Evolutionary conservation across 2,113 vertebrate genomes (phyloP), one percentile per base, ranked within the genome.

Genomic region (Ibidorhyncha struthersii): DNA sequence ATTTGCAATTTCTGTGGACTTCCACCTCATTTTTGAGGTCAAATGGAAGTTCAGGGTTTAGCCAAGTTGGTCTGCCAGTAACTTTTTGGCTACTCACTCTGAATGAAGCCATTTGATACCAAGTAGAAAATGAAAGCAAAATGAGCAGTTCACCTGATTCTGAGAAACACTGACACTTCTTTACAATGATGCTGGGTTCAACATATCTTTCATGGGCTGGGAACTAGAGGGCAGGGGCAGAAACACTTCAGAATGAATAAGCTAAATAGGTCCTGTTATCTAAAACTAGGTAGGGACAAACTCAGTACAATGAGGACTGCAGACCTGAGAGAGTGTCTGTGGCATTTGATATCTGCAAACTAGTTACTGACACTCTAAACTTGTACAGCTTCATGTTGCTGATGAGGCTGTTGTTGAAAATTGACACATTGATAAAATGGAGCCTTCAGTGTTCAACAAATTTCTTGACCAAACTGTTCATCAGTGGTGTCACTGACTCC

Each of bases 211-310:
- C 49, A 30, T 34, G 40, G 27, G 41, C 47, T 72, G 14, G 34
- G 16, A 72, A 74, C 52, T 63, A 18, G 58, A 59, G n/a, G 26
- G 18, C 26, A 71, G 63, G 25, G n/a, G 27, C 23, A 85, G 70
- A 82, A 76, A 5, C 12, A 80, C 27, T 52, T 36, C 15, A 12
- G 2, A 72, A 41, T 0, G 0, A 82, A 27, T 65, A 69, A 61
- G 21, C 30, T 45, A 74, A 40, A 50, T 3, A 79, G 10, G 17
- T 69, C 36, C 40, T 90, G 88, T 69, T 36, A 69, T 14, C 36
- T 43, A 52, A 52, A 50, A 74, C 29, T 14, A 73, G 27, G 32
- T 32, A 53, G 20, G 14, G 45, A 55, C 32, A 63, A 69, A 62
- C 13, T 86, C 56, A 55, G 45, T 32, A 55, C 32, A 53, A 29